Evolutionary conservation across 2,888 invertebrate genomes (phyloP).

Genomic region (Ichneumoninae sp.): DNA sequence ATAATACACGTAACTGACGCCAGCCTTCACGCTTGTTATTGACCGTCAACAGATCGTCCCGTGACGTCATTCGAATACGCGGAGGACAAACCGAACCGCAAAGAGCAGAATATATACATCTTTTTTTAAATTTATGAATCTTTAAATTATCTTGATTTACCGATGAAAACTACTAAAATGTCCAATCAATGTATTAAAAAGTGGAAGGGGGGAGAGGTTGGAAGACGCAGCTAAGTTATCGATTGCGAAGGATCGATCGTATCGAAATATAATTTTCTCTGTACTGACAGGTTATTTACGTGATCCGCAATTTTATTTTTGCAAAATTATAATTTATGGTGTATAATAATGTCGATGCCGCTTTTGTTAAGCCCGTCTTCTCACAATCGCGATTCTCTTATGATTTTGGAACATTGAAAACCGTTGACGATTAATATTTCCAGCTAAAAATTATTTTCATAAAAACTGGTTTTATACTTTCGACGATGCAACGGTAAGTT

Average conservation of each 20-base stretch:
- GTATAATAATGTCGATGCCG: neutral
- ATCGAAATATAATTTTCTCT: neutral
- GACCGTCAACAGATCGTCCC: neutral
- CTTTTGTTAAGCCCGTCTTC: no score
- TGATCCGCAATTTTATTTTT: neutral
- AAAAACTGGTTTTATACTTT: no score
- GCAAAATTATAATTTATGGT: neutral
- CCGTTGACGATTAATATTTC: no score
- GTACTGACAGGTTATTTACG: neutral
- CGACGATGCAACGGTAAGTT: no score
- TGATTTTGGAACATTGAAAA: no score
- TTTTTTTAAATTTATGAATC: neutral
- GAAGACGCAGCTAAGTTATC: neutral
- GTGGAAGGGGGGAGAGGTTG: neutral
- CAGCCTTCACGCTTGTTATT: neutral
- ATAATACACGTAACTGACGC: neutral
- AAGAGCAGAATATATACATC: neutral
- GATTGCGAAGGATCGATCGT: conserved; percentile 4
- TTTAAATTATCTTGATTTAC: neutral
- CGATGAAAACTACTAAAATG: neutral
- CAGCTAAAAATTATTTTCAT: no score
- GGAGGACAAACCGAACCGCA: neutral
- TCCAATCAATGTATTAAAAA: neutral
- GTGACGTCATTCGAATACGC: neutral
- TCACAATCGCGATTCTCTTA: no score